Conservation (phyloP, 2,888 invertebrate species). For the Idaea straminata region DNA sequence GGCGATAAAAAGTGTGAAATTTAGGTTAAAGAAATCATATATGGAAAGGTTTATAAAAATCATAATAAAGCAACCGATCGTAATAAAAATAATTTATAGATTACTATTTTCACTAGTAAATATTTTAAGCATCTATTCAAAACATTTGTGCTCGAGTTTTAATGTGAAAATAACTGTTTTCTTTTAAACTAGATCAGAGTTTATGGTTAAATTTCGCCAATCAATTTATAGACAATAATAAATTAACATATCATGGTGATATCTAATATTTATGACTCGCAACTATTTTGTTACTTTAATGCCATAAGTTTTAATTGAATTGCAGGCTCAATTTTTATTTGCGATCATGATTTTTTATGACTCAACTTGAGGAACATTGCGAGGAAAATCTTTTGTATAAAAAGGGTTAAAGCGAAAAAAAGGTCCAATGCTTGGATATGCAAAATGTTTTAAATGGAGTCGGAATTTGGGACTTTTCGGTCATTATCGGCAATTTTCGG, state of each 20-base stretch:
- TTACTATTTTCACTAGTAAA: neutral
- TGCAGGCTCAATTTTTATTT: neutral
- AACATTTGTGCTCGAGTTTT: neutral
- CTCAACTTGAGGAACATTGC: conserved; percentile 1
- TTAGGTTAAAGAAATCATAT: neutral
- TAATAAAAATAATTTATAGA: neutral
- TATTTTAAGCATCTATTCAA: neutral
- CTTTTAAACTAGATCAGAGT: neutral
- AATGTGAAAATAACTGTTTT: neutral
- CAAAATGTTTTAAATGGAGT: conserved; percentile 9
- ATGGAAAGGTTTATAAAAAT: neutral
- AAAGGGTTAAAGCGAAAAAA: neutral
- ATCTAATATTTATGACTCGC: neutral
- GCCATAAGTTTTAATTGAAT: neutral
- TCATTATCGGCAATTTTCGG: conserved; percentile 38
- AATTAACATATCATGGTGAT: neutral
- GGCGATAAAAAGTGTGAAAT: neutral
- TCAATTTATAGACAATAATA: neutral
- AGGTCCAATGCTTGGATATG: conserved; percentile 5
- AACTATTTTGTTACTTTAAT: neutral
- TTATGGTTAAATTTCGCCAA: neutral
- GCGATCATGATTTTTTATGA: neutral
- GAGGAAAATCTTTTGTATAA: conserved; percentile 2
- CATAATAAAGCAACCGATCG: neutral
- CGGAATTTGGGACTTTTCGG: conserved; percentile 20